phyloP scores from a whole-genome alignment of 2,113 vertebrate genomes.

The Ophiodon elongatus region DNA sequence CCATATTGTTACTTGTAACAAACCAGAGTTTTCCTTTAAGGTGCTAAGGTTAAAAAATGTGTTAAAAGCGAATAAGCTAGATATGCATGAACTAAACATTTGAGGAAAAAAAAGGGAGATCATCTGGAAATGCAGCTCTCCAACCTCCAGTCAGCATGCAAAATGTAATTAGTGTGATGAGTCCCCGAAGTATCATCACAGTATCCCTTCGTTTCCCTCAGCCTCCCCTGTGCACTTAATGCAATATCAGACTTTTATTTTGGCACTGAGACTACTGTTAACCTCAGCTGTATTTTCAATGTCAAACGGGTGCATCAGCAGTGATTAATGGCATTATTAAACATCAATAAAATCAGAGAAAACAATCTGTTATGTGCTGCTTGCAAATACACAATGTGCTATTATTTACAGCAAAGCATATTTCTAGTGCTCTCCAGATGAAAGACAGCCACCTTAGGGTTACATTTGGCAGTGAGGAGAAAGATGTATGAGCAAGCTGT shows the following conservation, averaged over 20 bases:
- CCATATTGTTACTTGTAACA: neutral
- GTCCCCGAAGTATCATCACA: constrained; percentile 53
- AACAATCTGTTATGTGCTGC: constrained; percentile 25
- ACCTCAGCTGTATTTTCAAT: constrained; percentile 51
- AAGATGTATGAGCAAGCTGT: neutral
- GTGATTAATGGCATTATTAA: constrained; percentile 60
- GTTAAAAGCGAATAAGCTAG: constrained; percentile 21
- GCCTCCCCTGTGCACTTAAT: constrained; percentile 43
- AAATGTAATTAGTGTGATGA: constrained; percentile 79
- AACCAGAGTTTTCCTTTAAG: neutral
- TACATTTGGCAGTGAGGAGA: neutral
- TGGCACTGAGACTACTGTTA: constrained; percentile 52
- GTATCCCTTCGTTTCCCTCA: constrained; percentile 47
- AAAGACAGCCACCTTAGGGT: constrained; percentile 29
- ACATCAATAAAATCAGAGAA: constrained; percentile 43
- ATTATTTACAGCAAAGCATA: constrained; percentile 38
- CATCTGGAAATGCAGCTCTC: constrained; percentile 61
- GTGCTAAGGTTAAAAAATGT: constrained; percentile 6
- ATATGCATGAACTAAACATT: constrained; percentile 57
- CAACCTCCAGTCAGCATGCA: constrained; percentile 65
- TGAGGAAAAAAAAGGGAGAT: constrained; percentile 43
- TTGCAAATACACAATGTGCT: constrained; percentile 11
- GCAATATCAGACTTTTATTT: constrained; percentile 48
- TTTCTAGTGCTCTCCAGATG: constrained; percentile 34
- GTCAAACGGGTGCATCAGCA: constrained; percentile 47